These are phyloP conservation scores for Dolichopus griseipennis DNA, from an alignment of 2,888 invertebrate species.

Conservation along the genomic window DNA sequence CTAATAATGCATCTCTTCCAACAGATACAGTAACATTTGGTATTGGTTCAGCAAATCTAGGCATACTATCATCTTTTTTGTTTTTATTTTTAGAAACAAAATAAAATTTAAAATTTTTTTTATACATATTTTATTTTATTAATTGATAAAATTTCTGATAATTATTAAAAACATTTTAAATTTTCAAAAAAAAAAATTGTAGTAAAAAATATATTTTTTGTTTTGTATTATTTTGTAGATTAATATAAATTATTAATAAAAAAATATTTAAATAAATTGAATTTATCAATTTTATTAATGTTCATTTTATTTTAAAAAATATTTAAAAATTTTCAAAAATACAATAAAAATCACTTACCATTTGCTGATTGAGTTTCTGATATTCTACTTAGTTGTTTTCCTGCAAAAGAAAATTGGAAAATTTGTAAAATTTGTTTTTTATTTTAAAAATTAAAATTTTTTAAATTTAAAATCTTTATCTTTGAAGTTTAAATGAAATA, in stretches of 20 bases:
- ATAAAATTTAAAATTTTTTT: background rate
- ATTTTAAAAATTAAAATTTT: too few species aligned
- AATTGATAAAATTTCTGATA: background rate
- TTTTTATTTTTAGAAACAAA: background rate
- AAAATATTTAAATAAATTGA: too few species aligned
- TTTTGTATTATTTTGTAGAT: too few species aligned
- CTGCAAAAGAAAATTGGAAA: background rate
- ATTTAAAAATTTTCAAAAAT: too few species aligned
- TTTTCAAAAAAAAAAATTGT: background rate
- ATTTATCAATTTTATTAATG: too few species aligned
- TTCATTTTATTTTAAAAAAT: background rate
- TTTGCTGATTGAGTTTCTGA: constrained; percentile 7
- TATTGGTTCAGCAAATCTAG: constrained; percentile 79
- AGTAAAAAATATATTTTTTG: background rate
- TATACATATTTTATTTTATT: background rate
- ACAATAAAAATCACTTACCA: constrained; percentile 1
- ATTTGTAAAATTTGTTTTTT: too few species aligned
- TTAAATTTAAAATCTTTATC: too few species aligned
- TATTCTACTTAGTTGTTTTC: constrained; percentile 5
- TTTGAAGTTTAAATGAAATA: too few species aligned
- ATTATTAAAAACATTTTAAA: background rate
- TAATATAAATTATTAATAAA: too few species aligned
- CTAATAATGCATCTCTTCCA: constrained; percentile 75
- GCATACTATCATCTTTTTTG: constrained; percentile 45
- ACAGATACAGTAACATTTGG: constrained; percentile 84